Conservation (phyloP, 2,113 vertebrate genomes). For the Cryptomyrus ogoouensis region DNA sequence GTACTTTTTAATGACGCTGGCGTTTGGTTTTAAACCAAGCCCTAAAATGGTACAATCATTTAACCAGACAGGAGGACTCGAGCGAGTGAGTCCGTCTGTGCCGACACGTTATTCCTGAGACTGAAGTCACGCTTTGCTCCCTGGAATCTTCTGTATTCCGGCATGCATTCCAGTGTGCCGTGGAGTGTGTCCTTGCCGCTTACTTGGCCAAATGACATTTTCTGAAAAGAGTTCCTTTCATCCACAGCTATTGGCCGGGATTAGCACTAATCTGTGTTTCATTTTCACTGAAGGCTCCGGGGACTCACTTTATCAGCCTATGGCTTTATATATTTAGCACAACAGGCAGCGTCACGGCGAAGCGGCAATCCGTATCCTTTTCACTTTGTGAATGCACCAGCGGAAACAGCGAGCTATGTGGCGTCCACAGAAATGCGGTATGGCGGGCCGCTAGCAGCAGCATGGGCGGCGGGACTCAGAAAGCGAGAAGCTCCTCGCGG, state of each 20-base stretch:
- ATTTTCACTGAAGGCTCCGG: slow-evolving; percentile 32
- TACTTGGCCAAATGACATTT: slow-evolving; percentile 65
- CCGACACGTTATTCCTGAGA: background rate
- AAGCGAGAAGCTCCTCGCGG: slow-evolving; percentile 16
- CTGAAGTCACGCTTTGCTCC: background rate
- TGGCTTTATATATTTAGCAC: slow-evolving; percentile 32
- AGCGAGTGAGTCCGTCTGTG: background rate
- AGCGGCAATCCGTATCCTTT: slow-evolving; percentile 16
- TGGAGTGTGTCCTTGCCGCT: slow-evolving; percentile 54
- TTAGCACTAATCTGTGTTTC: slow-evolving; percentile 49
- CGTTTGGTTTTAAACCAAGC: background rate
- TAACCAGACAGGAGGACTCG: background rate
- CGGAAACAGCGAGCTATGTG: background rate
- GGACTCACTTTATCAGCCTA: slow-evolving; percentile 15
- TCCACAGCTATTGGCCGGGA: slow-evolving; percentile 39
- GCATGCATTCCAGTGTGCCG: slow-evolving; percentile 16
- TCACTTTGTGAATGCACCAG: background rate
- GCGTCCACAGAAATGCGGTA: background rate
- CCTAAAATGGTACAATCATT: background rate
- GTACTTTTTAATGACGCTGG: background rate
- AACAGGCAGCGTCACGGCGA: slow-evolving; percentile 23
- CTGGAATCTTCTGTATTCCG: background rate
- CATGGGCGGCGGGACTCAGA: slow-evolving; percentile 24
- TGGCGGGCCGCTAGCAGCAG: slow-evolving; percentile 11
- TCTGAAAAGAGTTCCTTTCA: slow-evolving; percentile 15